Evolutionary conservation across 2,888 invertebrate genomes (phyloP).

Genomic region (Athalia cordata): DNA sequence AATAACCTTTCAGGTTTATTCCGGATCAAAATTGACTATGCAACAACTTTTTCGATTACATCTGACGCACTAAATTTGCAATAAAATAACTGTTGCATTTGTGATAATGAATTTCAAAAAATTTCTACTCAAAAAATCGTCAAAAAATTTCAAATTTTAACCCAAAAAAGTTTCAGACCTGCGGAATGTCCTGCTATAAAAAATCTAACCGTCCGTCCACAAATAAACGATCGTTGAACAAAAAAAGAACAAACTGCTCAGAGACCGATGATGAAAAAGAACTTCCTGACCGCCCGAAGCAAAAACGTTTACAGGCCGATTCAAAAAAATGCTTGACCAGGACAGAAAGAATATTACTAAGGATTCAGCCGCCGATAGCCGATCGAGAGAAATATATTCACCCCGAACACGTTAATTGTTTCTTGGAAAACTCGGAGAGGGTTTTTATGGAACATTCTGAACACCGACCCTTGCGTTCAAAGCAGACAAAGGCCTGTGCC

Average conservation of each 20-base stretch:
- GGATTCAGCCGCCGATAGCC: slow-evolving; percentile 58
- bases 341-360: slow-evolving; percentile 49
- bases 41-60: neutral
- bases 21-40: slow-evolving; percentile 16
- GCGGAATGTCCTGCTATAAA: neutral
- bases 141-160: neutral
- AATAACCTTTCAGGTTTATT: slow-evolving; percentile 10
- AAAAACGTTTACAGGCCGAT: neutral
- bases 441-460: neutral
- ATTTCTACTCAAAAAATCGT: no score
- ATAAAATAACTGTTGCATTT: neutral
- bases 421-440: slow-evolving; percentile 44
- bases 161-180: neutral
- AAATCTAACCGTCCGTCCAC: neutral
- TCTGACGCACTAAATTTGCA: neutral
- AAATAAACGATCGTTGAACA: neutral
- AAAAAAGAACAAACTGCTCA: slow-evolving; percentile 7
- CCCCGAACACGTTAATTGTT: slow-evolving; percentile 54
- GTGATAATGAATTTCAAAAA: no score
- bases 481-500: neutral
- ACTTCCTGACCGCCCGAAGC: slow-evolving; percentile 16
- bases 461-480: neutral
- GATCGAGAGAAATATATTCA: slow-evolving; percentile 53
- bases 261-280: neutral
- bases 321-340: slow-evolving; percentile 11